Evolutionary conservation across 1,140 invertebrate species (phyloP), one percentile per base, ranked within the genome.

Genomic region (Caenorhabditis brenneri): DNA sequence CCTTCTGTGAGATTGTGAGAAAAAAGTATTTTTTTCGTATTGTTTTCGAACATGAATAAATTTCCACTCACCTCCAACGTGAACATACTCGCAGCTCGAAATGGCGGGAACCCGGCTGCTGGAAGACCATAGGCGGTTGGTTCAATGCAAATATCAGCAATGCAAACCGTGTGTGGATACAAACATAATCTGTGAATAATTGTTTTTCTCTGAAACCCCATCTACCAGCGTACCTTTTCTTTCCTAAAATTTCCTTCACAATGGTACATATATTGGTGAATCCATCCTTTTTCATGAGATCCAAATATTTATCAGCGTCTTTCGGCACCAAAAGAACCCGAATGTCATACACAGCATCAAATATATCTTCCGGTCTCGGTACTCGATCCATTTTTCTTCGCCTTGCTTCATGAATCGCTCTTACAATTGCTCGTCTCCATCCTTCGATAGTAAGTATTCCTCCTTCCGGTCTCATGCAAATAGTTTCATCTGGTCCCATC

Each of bases 401-500:
- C 29, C 81, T 51, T 6, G 55, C 22, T 19, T 48, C 42, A 46
- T 69, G 55, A 24, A 69, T 42, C 5, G 51, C 58, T 49, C 74
- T 58, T 12, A 29, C 36, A 27, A 82, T 82, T 24, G 55, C 58
- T 7, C 60, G 36, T 22, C 39, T 10, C 81, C 81, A 82, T 19
- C 29, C 65, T 27, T 74, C 58, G n/a, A 46, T 65, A 2, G 55
- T 82, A 0, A 69, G 22, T 15, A 39, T 55, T 19, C 31, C 55
- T 5, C 55, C 42, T 46, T 82, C 81, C 42, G 55, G 55, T 36
- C 48, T 65, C 42, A 82, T 58, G 36, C 81, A 82, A 16, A 82
- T 39, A 46, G 81, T 82, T 19, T 82, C 81, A 27, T 69, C 55
- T 29, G 81, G 46, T 0, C 81, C 81, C 81, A 82, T 82, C 58